Conservation (phyloP, 2,888 invertebrate species). For the Drosophila demipolita region DNA sequence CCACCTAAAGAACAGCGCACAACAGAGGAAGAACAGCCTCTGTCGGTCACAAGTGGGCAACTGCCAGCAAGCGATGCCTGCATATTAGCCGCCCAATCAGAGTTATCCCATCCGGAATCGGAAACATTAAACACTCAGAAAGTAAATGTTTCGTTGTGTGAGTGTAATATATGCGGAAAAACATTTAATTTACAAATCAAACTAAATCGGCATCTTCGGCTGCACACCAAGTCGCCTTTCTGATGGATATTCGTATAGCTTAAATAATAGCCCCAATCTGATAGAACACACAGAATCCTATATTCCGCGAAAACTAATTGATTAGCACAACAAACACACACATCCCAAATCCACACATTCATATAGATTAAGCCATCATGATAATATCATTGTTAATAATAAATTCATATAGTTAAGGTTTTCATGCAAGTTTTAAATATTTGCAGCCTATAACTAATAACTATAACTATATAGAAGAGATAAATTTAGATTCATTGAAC, state of each 20-base stretch:
- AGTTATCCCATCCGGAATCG: neutral
- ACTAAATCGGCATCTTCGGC: constrained; percentile 75
- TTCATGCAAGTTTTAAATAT: neutral
- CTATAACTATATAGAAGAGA: neutral
- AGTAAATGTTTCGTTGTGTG: constrained; percentile 6
- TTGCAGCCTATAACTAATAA: neutral
- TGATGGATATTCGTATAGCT: constrained; percentile 12
- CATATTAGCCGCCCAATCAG: neutral
- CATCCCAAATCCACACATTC: neutral
- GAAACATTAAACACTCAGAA: neutral
- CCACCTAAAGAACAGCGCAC: neutral
- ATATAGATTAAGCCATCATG: neutral
- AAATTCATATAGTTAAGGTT: constrained; percentile 1
- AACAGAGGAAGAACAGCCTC: neutral
- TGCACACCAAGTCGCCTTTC: constrained; percentile 51
- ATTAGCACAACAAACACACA: neutral
- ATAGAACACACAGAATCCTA: neutral
- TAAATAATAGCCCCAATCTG: neutral
- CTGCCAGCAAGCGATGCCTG: neutral
- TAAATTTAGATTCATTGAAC: constrained; percentile 12
- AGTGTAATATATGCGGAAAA: constrained; percentile 72
- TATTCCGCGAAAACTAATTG: neutral
- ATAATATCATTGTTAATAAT: neutral
- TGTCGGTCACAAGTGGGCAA: neutral
- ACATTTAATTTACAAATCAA: constrained; percentile 74